These are phyloP conservation scores for Leptopilina syphax DNA, from an alignment of 2,888 invertebrate genomes.

Conservation along the genomic window DNA sequence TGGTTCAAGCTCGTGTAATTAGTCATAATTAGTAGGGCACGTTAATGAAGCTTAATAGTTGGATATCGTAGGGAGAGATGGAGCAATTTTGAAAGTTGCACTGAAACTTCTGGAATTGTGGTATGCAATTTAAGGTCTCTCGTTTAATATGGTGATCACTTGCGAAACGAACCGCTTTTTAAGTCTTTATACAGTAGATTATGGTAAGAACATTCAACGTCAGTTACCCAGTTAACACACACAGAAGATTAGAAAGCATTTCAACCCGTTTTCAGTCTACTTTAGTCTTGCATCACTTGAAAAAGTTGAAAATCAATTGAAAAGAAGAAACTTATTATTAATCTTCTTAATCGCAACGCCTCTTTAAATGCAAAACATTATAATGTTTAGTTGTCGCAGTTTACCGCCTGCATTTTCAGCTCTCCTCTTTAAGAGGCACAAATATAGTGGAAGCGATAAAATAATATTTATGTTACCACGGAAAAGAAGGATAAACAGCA, in stretches of 20 bases:
- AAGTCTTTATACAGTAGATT: neutral
- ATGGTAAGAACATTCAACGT: no score
- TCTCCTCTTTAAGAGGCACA: neutral
- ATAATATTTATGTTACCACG: conserved; percentile 25
- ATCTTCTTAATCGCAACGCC: no score
- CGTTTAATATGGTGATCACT: conserved; percentile 17
- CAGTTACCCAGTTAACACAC: no score
- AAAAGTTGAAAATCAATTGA: no score
- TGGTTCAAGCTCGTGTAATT: conserved; percentile 29
- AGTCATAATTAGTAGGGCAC: conserved; percentile 31
- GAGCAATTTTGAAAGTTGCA: conserved; percentile 2
- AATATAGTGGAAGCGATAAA: conserved; percentile 7
- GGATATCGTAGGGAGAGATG: conserved; percentile 22
- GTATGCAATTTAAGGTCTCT: conserved; percentile 11
- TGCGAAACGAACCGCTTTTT: neutral
- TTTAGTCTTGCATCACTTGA: no score
- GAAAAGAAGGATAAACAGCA: conserved; percentile 11
- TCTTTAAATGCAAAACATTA: neutral
- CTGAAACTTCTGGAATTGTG: neutral
- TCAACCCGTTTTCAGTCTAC: no score
- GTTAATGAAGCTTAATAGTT: conserved; percentile 33
- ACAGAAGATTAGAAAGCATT: no score
- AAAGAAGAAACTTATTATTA: no score
- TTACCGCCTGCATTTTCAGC: neutral
- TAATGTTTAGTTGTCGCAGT: neutral